These are phyloP conservation scores for Eupeodes corollae DNA, from an alignment of 1,140 invertebrate genomes.

Conservation along the genomic window DNA sequence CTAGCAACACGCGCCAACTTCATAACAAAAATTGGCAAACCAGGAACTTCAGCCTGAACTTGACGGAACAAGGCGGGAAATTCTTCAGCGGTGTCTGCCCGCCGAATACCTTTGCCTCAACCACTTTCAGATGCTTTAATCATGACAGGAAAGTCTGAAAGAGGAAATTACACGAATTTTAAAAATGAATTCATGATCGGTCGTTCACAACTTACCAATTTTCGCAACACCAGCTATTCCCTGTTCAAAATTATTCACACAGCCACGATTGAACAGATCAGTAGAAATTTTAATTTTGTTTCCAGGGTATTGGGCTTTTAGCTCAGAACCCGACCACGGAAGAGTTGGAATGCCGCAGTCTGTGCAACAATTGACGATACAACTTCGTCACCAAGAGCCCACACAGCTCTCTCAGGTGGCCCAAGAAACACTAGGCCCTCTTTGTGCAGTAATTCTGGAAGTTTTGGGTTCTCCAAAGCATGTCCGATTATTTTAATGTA, in stretches of 20 bases:
- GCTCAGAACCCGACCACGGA: slow-evolving; percentile 92
- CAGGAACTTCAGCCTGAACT: slow-evolving; percentile 95
- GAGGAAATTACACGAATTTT: not conserved
- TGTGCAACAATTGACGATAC: slow-evolving; percentile 99
- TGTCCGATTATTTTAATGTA: no score
- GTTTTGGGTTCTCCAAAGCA: slow-evolving; percentile 97
- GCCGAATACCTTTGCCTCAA: slow-evolving; percentile 97
- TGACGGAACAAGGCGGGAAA: slow-evolving; percentile 85
- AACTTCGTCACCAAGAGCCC: slow-evolving; percentile 98
- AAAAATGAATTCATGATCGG: not conserved
- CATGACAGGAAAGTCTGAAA: slow-evolving; percentile 87
- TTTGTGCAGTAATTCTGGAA: slow-evolving; percentile 88
- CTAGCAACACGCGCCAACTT: slow-evolving; percentile 91
- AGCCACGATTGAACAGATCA: slow-evolving; percentile 86
- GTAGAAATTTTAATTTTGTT: slow-evolving; percentile 87
- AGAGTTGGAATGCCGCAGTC: slow-evolving; percentile 96
- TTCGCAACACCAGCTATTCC: slow-evolving; percentile 75
- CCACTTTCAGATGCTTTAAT: slow-evolving; percentile 99
- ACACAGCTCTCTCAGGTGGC: slow-evolving; percentile 97
- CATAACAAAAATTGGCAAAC: slow-evolving; percentile 99
- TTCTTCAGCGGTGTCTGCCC: slow-evolving; percentile 84
- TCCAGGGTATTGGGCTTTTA: slow-evolving; percentile 74
- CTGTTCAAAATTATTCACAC: slow-evolving; percentile 78
- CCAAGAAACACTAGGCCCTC: slow-evolving; percentile 82
- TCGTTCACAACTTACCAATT: slow-evolving; percentile 53